Conservation (phyloP, 2,113 vertebrate genomes). For the Astatotilapia flaviijosephi region DNA sequence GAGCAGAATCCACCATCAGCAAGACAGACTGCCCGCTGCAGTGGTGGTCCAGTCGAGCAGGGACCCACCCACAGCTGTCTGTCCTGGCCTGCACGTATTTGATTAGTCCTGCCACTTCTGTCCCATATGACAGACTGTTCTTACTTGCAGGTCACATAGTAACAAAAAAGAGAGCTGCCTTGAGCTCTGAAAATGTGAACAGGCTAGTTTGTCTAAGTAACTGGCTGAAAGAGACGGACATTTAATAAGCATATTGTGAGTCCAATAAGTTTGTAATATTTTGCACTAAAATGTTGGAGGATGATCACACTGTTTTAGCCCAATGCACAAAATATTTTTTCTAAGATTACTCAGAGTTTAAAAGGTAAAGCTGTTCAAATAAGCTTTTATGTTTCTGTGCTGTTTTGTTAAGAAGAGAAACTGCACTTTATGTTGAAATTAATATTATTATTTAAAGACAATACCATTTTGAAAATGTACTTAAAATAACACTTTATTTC, state of each 20-base stretch:
- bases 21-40: accelerated
- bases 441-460: background rate
- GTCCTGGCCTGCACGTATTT: background rate
- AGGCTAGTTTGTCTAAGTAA: background rate
- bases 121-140: background rate
- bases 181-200: background rate
- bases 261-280: background rate
- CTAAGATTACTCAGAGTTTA: background rate
- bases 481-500: background rate
- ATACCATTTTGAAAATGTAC: background rate
- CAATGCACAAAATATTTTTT: background rate
- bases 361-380: background rate
- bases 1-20: background rate
- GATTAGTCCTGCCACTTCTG: background rate
- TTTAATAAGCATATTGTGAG: background rate
- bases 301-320: background rate
- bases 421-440: background rate
- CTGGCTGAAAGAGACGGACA: background rate
- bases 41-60: accelerated
- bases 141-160: background rate
- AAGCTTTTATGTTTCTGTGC: background rate
- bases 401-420: background rate
- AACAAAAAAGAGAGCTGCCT: background rate
- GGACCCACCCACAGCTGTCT: background rate
- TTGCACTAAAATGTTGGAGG: background rate